Base-by-base conservation (phyloP, 2,888 invertebrate genomes). In the Girardia tigrina region DNA sequence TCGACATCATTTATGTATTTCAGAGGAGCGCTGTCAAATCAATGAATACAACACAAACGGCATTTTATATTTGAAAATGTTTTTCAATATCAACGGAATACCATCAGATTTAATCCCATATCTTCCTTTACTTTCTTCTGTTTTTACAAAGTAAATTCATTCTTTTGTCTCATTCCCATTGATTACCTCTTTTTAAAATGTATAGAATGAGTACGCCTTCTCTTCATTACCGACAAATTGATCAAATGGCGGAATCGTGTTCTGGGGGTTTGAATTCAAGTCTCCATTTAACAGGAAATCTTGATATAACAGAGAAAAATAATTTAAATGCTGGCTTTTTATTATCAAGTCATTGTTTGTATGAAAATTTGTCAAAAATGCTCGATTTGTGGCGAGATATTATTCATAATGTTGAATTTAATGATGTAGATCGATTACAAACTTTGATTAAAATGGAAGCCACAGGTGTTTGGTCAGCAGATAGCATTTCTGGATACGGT, bases 11-110 rank as follows among this genome's bases (percentile, higher is more conserved):
- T n/a, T n/a, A n/a, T n/a, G n/a, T n/a, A n/a, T n/a, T n/a, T n/a
- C n/a, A 56, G 72, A 29, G 2, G 14, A 29, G 26, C 28, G 29
- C 16, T 28, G 12, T 29, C 72, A 72, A 29, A 28, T 72, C 29
- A 72, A 72, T 72, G 72, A 72, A 29, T 29, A 72, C n/a, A 36
- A 29, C 6, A 72, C 72, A 1, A 72, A 72, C 26, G 72, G 72
- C 8, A 29, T 72, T 14, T 23, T 72, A 23, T 72, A 72, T 29
- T 29, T 29, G 12, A 72, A 72, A 8, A 28, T 72, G 23, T 29
- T 72, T n/a, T 72, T 72, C 23, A 36, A 72, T 72, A 2, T 72
- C 12, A 29, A 72, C 26, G 26, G 23, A 6, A 23, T 72, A 4
- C 20, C n/a, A 72, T 6, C 23, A 42, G 28, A 72, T 72, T n/a